These are phyloP conservation scores for Falco peregrinus DNA, from an alignment of 2,797 vertebrate genomes.

Conservation along the genomic window DNA sequence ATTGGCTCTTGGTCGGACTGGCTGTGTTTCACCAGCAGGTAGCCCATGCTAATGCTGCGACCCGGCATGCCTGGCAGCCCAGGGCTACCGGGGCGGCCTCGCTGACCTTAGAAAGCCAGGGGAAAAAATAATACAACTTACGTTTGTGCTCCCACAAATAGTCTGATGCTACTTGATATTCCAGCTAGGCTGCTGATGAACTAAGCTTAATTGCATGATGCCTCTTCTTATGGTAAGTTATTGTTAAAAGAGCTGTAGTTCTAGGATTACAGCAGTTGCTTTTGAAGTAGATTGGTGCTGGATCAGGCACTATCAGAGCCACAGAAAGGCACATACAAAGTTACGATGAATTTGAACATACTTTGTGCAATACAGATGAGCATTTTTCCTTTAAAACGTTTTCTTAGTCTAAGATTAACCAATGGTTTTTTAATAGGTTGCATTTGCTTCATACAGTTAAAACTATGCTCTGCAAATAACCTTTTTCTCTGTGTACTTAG, in stretches of 20 bases:
- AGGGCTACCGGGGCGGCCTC: conserved; percentile 80
- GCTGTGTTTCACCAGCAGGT: conserved; percentile 98
- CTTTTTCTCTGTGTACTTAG: neutral
- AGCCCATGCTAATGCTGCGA: conserved; percentile 94
- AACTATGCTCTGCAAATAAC: neutral
- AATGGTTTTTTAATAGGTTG: neutral
- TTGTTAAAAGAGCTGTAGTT: neutral
- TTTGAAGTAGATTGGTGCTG: neutral
- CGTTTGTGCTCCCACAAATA: neutral
- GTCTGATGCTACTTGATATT: neutral
- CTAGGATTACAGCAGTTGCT: neutral
- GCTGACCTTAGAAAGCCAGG: conserved; percentile 61
- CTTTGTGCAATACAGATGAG: neutral
- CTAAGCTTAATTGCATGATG: neutral
- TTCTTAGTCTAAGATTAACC: neutral
- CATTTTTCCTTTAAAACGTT: neutral
- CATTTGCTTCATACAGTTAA: neutral
- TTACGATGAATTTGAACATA: neutral
- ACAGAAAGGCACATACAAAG: neutral
- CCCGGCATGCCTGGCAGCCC: conserved; percentile 92
- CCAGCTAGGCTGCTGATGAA: neutral
- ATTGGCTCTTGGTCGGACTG: conserved; percentile 91
- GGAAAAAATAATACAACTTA: neutral
- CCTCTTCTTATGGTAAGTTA: neutral
- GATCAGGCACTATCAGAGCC: neutral